A percentile compares a stretch with the other conserved stretches of the same genome.
phyloP scores from a whole-genome alignment of 2,797 vertebrate species.

The Percopsis omiscomaycus region DNA sequence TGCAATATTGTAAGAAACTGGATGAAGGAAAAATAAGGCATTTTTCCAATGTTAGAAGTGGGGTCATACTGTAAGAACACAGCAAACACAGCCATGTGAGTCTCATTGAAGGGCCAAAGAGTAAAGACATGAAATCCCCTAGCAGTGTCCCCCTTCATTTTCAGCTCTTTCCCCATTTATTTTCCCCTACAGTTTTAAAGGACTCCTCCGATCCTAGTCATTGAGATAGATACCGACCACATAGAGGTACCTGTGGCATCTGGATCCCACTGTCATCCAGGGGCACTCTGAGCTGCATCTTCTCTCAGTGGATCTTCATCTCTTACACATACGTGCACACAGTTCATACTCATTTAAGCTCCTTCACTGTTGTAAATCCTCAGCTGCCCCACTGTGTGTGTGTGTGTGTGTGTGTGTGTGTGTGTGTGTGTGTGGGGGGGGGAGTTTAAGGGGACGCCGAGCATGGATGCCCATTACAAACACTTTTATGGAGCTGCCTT shows the following conservation, averaged over 20 bases:
- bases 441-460: slow-evolving; percentile 39
- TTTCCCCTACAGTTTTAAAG: slow-evolving; percentile 23
- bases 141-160: slow-evolving; percentile 30
- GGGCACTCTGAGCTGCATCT: slow-evolving; percentile 21
- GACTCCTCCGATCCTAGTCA: slow-evolving; percentile 7
- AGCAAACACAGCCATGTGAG: slow-evolving; percentile 60
- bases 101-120: slow-evolving; percentile 75
- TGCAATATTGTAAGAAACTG: slow-evolving; percentile 3
- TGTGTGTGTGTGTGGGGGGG: slow-evolving; percentile 35
- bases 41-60: slow-evolving; percentile 28
- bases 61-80: slow-evolving; percentile 16
- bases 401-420: slow-evolving; percentile 7
- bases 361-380: slow-evolving; percentile 5
- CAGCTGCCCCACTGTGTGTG: slow-evolving; percentile 2
- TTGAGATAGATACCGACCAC: slow-evolving; percentile 2
- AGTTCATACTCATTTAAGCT: neutral
- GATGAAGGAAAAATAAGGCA: slow-evolving; percentile 1
- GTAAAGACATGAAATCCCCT: slow-evolving; percentile 27
- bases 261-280: slow-evolving; percentile 48
- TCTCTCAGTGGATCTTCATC: slow-evolving; percentile 16
- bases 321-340: neutral
- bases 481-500: slow-evolving; percentile 57
- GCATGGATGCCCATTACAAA: slow-evolving; percentile 51
- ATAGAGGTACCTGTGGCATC: slow-evolving; percentile 47
- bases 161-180: slow-evolving; percentile 33